phyloP scores from a whole-genome alignment of 2,888 invertebrate species.

The Tipula helvola region DNA sequence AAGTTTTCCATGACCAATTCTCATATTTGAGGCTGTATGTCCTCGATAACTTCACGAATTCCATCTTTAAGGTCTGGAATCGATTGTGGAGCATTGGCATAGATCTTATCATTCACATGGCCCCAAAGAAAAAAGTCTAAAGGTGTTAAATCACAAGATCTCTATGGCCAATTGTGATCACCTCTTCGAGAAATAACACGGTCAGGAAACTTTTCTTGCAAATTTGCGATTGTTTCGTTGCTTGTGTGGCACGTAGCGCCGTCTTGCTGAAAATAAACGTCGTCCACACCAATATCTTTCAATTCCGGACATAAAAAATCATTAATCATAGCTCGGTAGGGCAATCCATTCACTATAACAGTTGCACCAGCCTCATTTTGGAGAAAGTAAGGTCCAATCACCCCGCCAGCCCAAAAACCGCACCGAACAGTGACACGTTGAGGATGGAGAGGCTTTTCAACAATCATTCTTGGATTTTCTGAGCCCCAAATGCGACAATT shows the following conservation, averaged over 20 bases:
- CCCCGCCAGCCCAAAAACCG: constrained; percentile 11
- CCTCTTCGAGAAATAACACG: neutral
- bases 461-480: constrained; percentile 5
- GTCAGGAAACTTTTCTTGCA: neutral
- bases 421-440: constrained; percentile 11
- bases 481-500: neutral
- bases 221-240: neutral
- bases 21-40: too few species aligned
- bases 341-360: constrained; percentile 11
- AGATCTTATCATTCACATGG: too few species aligned
- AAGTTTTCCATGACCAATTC: too few species aligned
- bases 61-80: too few species aligned
- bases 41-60: too few species aligned
- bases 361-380: constrained; percentile 6
- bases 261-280: constrained; percentile 4
- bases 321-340: constrained; percentile 10
- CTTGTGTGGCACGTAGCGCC: constrained; percentile 8
- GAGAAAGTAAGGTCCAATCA: constrained; percentile 7
- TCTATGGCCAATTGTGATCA: neutral
- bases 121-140: too few species aligned
- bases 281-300: neutral
- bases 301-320: constrained; percentile 7
- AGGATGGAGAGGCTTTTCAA: constrained; percentile 6
- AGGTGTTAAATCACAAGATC: too few species aligned
- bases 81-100: too few species aligned